Percentiles rank a stretch among this genome's conserved stretches.
Evolutionary conservation across 2,888 invertebrate species (phyloP).

Genomic region (Yponomeuta malinellus): DNA sequence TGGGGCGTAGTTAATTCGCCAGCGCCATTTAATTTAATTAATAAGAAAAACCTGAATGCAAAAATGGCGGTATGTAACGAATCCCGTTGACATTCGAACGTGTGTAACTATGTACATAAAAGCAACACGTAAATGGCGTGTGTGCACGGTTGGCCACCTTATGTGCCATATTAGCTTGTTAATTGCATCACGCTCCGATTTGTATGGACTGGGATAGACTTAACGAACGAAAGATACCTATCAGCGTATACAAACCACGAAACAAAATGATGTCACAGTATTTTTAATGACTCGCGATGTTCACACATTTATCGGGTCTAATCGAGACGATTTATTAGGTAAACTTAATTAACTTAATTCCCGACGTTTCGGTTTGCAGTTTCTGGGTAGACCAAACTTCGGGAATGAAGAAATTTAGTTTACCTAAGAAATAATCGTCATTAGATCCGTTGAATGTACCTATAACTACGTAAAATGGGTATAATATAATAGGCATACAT

Average conservation of each 20-base stretch:
- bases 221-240: neutral
- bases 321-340: no score
- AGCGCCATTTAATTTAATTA: neutral
- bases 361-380: no score
- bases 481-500: no score
- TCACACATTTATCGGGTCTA: no score
- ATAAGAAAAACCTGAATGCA: neutral
- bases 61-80: neutral
- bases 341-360: no score
- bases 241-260: neutral
- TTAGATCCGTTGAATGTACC: no score
- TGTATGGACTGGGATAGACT: neutral
- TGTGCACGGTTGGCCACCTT: neutral
- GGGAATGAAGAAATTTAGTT: no score
- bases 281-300: neutral
- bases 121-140: conserved; percentile 5
- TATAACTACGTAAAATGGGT: no score
- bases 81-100: conserved; percentile 3
- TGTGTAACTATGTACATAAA: conserved; percentile 13
- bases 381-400: no score
- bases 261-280: neutral
- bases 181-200: conserved; percentile 1
- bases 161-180: conserved; percentile 2
- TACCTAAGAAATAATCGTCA: no score
- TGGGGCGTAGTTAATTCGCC: neutral